A percentile compares a stretch with the other conserved stretches of the same genome.
Evolutionary conservation across 37 sponge, comb jelly and placozoan genomes (phyloP).

Genomic region (Petrosia ficiformis): DNA sequence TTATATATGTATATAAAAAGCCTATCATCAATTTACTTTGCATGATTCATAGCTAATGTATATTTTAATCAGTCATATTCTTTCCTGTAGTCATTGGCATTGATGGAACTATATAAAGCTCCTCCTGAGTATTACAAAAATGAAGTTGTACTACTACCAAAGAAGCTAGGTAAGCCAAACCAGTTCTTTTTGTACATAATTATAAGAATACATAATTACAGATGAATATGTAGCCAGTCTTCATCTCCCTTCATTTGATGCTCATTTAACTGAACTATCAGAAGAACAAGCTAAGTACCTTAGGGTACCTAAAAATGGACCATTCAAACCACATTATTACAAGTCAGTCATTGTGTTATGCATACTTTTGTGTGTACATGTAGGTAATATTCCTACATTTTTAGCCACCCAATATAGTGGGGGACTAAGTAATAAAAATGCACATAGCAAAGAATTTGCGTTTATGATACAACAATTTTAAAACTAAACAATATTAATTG

Average conservation of each 20-base stretch:
- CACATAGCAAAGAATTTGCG: no score
- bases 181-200: neutral
- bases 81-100: conserved; percentile 54
- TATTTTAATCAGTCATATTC: neutral
- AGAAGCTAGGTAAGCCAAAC: conserved; percentile 78
- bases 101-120: conserved; percentile 83
- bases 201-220: neutral
- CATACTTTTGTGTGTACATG: no score
- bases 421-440: no score
- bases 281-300: conserved; percentile 78
- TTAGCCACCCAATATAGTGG: no score
- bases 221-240: conserved; percentile 92
- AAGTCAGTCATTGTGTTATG: conserved; percentile 72
- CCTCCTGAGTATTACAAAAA: conserved; percentile 73
- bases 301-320: conserved; percentile 72
- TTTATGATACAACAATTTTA: no score
- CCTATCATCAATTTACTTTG: no score
- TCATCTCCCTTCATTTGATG: conserved; percentile 76
- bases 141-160: conserved; percentile 86
- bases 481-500: no score
- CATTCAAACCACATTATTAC: conserved; percentile 89
- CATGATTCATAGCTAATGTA: no score
- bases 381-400: no score
- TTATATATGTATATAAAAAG: no score
- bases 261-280: conserved; percentile 75